A percentile compares a stretch with the other conserved stretches of the same genome.
Conservation (phyloP, 1,140 invertebrate species). For the Homarus americanus region DNA sequence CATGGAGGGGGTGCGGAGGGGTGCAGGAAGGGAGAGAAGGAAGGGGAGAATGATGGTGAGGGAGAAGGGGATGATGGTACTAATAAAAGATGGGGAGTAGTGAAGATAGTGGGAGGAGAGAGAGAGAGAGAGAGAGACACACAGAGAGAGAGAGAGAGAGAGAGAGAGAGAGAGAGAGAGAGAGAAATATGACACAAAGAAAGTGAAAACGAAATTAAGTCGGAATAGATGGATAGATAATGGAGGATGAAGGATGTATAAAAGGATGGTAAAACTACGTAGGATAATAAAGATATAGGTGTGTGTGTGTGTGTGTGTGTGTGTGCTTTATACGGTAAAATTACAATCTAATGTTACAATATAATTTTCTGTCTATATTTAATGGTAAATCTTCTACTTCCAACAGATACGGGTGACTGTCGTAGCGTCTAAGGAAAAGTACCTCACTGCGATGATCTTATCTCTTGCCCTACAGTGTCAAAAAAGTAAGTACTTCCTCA, state of each 20-base stretch:
- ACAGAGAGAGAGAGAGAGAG: neutral
- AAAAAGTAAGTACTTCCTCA: too few species aligned
- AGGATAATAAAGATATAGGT: neutral
- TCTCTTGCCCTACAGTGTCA: too few species aligned
- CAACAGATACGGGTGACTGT: too few species aligned
- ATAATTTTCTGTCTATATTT: too few species aligned
- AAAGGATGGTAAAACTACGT: too few species aligned
- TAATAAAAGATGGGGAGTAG: neutral
- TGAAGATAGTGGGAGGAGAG: neutral
- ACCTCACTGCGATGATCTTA: too few species aligned
- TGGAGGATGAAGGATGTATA: too few species aligned
- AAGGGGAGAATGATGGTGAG: neutral
- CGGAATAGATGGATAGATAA: too few species aligned
- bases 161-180: neutral
- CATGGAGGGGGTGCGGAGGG: neutral
- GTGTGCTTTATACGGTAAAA: too few species aligned
- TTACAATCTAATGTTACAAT: too few species aligned
- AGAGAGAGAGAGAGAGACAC: neutral
- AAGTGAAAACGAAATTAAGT: neutral
- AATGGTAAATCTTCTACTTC: too few species aligned
- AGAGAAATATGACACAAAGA: conserved; percentile 22
- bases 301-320: neutral
- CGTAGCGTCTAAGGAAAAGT: too few species aligned
- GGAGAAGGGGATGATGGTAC: neutral
- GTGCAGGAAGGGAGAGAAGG: neutral